Percentiles rank a stretch among this genome's conserved stretches.
phyloP scores from a whole-genome alignment of 2,888 invertebrate species.

The Chrysolina americana region DNA sequence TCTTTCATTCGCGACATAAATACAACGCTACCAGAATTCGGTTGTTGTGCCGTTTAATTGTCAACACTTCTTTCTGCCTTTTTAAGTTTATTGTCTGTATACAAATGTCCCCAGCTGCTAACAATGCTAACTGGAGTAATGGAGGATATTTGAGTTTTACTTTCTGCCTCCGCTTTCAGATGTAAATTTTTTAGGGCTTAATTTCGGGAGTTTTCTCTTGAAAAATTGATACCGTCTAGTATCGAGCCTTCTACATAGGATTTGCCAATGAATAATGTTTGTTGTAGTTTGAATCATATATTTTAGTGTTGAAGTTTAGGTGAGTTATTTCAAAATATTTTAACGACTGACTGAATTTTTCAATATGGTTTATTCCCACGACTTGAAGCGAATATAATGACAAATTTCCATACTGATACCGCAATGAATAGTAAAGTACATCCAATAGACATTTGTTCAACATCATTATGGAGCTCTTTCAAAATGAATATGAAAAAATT shows the following conservation, averaged over 20 bases:
- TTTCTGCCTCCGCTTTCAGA: constrained; percentile 62
- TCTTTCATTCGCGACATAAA: constrained; percentile 64
- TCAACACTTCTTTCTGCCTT: constrained; percentile 65
- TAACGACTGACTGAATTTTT: no score
- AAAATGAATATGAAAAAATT: no score
- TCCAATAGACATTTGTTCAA: no score
- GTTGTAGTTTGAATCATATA: no score
- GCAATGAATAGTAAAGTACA: no score
- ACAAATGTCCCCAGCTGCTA: constrained; percentile 65
- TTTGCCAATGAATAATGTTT: neutral
- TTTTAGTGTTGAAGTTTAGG: no score
- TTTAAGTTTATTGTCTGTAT: constrained; percentile 62
- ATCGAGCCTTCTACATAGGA: neutral
- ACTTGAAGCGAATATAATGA: no score
- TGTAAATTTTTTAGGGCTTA: constrained; percentile 58
- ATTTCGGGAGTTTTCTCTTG: constrained; percentile 27
- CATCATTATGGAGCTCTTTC: no score
- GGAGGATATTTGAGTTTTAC: constrained; percentile 65
- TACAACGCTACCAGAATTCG: constrained; percentile 60
- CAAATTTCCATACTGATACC: no score
- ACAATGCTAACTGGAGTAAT: constrained; percentile 61
- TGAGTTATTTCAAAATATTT: no score
- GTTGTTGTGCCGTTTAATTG: constrained; percentile 67
- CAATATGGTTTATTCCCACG: no score
- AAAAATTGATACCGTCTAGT: neutral